These are phyloP conservation scores for Nyctibius bracteatus DNA, from an alignment of 2,113 vertebrate species.

Conservation along the genomic window DNA sequence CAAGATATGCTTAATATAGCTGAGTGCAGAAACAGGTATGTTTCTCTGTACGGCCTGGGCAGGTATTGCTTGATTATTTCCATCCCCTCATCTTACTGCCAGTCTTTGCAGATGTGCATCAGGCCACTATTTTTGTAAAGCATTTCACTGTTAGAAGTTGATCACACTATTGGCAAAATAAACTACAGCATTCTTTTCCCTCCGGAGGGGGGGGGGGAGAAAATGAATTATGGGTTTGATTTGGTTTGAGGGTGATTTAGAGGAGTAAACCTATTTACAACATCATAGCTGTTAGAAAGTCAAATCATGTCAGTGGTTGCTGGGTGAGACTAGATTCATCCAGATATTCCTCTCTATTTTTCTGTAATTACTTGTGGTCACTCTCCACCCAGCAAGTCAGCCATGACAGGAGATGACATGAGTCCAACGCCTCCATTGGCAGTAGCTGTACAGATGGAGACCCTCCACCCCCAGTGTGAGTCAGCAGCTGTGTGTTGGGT, in stretches of 20 bases:
- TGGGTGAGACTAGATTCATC: background rate
- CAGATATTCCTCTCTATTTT: background rate
- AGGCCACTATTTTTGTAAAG: background rate
- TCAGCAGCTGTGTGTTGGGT: background rate
- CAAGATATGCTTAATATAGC: background rate
- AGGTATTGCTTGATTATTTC: background rate
- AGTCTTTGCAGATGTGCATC: background rate
- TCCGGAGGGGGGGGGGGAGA: background rate
- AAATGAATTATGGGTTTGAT: background rate
- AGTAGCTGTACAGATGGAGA: background rate
- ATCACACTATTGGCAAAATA: background rate
- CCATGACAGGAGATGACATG: background rate
- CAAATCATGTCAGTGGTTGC: background rate
- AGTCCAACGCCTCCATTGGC: background rate
- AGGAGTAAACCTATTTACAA: background rate
- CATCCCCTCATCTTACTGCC: background rate
- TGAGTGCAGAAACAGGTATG: background rate
- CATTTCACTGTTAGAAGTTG: background rate
- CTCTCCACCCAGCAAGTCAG: background rate
- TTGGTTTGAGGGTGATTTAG: background rate
- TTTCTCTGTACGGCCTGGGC: background rate
- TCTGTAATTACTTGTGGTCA: background rate
- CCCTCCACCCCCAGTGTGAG: fast-evolving
- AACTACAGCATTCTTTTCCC: background rate
- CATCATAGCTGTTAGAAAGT: background rate